Evolutionary conservation across 64 coral and sea anemone species (phyloP), one percentile per base, ranked within the genome.

Genomic region (Stichodactyla helianthus): DNA sequence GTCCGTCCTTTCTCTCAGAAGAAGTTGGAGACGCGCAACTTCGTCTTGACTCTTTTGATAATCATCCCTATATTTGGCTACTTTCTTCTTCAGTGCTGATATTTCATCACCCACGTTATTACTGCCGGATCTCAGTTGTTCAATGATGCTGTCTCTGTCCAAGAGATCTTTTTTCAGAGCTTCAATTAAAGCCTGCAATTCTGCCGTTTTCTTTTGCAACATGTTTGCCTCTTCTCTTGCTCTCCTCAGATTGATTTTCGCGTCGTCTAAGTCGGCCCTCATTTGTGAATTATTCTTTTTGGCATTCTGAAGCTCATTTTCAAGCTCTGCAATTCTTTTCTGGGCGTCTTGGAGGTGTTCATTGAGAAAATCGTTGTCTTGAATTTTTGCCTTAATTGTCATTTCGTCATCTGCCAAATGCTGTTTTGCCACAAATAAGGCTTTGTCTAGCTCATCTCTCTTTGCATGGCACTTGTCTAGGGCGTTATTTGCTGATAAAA

Each of bases 31-130:
- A 63, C 53, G 82, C 26, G 92, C 86, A 55, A 93, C 83, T 8
- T 96, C 91, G 20, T 96, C 88, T 19, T 89, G 59, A 53, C 88
- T 84, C 65, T 93, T 89, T 53, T 96, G 88, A 18, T 86, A 96
- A 79, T 90, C 88, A 83, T 93, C 84, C 5, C 94, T 87, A 65
- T 89, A 93, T 58, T 93, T 92, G 20, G 91, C 64, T 14, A 92
- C 82, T 28, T 96, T 96, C 52, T 88, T 96, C n/a, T 82, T 89
- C 71, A 96, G 80, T 10, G 91, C 92, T 10, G 81, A n/a, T 53
- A 93, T 79, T 14, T 93, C 80, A 20, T 62, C 83, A 17, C 83
- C 83, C 19, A 83, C 91, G 50, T 89, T 88, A 56, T 87, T 89
- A 0, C n/a, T 19, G 50, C 85, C 90, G 51, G 84, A 86, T 87